Conservation (phyloP, 2,113 vertebrate species). For the Phoenicopterus ruber region DNA sequence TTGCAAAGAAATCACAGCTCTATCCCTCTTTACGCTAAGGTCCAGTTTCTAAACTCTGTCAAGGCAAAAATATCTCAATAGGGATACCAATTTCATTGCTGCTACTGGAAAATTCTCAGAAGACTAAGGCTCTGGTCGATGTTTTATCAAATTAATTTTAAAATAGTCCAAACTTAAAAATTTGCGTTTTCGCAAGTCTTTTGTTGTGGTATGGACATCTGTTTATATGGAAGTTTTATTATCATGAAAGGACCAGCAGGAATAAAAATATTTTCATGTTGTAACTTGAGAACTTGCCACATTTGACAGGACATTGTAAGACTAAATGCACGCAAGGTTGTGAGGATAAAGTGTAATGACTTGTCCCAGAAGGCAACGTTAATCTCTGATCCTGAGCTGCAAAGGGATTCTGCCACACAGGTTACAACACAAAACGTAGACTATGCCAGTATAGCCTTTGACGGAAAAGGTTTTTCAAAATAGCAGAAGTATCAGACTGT, state of each 20-base stretch:
- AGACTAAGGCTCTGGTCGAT: background rate
- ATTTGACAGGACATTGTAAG: background rate
- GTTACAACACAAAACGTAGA: background rate
- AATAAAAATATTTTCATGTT: background rate
- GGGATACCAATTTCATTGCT: background rate
- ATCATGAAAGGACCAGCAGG: background rate
- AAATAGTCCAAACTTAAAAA: background rate
- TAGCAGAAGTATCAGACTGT: background rate
- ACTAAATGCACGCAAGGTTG: rapidly evolving
- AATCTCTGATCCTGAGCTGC: background rate
- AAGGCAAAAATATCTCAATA: background rate
- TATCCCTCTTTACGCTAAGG: background rate
- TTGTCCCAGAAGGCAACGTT: background rate
- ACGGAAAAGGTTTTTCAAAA: background rate
- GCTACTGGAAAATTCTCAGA: background rate
- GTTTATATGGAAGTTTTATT: background rate
- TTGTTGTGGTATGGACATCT: background rate
- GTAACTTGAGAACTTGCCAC: background rate
- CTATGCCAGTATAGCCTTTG: background rate
- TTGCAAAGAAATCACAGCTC: background rate
- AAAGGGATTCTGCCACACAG: background rate
- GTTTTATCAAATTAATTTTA: background rate
- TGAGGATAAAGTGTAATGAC: background rate
- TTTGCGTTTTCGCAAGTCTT: background rate
- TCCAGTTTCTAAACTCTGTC: background rate